Evolutionary conservation across 2,113 vertebrate genomes (phyloP), one percentile per base, ranked within the genome.

Genomic region (Platanista minor): DNA sequence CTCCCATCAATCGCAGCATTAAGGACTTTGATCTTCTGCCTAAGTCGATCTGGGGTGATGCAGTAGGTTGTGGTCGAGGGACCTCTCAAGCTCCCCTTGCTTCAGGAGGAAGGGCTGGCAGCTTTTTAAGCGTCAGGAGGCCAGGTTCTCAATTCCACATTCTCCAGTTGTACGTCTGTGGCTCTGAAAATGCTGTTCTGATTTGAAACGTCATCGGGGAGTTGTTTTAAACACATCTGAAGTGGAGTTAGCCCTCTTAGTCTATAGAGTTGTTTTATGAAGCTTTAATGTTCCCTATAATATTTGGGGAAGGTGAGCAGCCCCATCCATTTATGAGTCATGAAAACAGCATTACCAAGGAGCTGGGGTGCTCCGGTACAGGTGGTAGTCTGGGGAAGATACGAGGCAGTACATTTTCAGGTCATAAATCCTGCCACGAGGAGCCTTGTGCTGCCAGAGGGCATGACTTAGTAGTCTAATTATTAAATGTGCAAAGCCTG

Each of bases 391-490:
- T 90, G 39, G 96, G 86, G 69, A 67, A 90, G 87, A 91, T 64
- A 82, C 0, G 15, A 87, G 83, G 91, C 95, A 66, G 23, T 97
- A 87, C 92, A 93, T 97, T 81, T 75, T 97, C 93, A 46, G 86
- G 90, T 66, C 90, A 64, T 97, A 95, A 97, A 94, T 98, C 81
- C 87, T 95, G 71, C 66, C 66, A 62, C 64, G 93, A 94, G 77
- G 49, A 57, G 66, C n/a, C 61, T 29, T 23, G 36, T 64, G 71
- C 85, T 80, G 93, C 95, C 87, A 52, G 84, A 92, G 90, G 97
- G 89, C 95, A 82, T 92, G 94, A 95, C 90, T 97, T 94, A 92
- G 78, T 57, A n/a, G 80, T 96, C 92, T 90, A 43, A 90, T 96
- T 95, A 96, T 90, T 92, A 78, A 78, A 59, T 41, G 80, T 66